Evolutionary conservation across 2,888 invertebrate genomes (phyloP).

Genomic region (Acanthococcus lagerstroemiae): DNA sequence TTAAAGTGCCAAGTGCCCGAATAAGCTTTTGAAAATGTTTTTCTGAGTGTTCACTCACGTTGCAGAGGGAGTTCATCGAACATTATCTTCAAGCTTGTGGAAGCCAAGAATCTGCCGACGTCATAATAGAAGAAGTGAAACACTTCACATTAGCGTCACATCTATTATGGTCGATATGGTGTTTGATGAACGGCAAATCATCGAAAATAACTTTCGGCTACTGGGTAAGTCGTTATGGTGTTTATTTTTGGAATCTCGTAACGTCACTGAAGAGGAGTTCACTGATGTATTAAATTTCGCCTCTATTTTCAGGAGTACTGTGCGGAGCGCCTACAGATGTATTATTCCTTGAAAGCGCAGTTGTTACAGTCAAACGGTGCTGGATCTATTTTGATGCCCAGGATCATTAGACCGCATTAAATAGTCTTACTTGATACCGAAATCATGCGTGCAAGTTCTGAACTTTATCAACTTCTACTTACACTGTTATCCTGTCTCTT

Average conservation of each 20-base stretch:
- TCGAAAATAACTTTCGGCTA: conserved; percentile 90
- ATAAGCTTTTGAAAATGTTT: too few species aligned
- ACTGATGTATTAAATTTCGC: neutral
- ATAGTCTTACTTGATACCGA: too few species aligned
- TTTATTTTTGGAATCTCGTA: neutral
- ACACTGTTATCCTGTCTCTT: too few species aligned
- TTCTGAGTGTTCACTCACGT: conserved; percentile 34
- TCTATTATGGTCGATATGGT: conserved; percentile 91
- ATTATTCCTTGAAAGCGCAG: conserved; percentile 53
- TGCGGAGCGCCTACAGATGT: conserved; percentile 51
- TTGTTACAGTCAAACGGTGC: conserved; percentile 35
- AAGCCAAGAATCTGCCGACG: conserved; percentile 36
- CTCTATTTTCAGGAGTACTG: conserved; percentile 53
- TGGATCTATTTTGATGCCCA: neutral
- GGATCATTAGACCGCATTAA: conserved; percentile 6
- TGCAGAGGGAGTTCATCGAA: conserved; percentile 44
- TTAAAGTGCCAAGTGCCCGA: too few species aligned
- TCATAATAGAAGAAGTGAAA: conserved; percentile 62
- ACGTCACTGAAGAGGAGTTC: neutral
- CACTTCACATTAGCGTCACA: conserved; percentile 79
- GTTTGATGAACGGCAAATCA: conserved; percentile 72
- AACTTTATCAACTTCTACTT: too few species aligned
- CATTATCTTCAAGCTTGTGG: conserved; percentile 40
- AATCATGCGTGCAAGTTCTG: too few species aligned
- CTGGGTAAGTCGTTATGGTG: conserved; percentile 55